These are phyloP conservation scores for Augochlora pura DNA, from an alignment of 1,140 invertebrate species.

Conservation along the genomic window DNA sequence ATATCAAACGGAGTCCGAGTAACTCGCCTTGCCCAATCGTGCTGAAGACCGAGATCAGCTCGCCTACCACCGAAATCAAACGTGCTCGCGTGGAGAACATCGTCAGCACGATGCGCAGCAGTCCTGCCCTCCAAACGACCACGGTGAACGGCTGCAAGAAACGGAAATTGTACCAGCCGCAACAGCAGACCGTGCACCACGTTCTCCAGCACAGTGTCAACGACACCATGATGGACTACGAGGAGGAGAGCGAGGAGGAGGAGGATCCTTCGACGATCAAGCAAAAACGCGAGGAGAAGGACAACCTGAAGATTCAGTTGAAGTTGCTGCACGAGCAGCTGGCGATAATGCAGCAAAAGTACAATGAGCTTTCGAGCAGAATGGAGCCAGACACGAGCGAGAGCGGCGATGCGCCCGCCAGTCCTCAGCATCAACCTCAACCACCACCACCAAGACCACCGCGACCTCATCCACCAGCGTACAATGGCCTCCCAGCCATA, in stretches of 20 bases:
- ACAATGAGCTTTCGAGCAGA: slow-evolving; percentile 90
- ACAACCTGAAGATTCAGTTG: slow-evolving; percentile 91
- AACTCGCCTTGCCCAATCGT: slow-evolving; percentile 76
- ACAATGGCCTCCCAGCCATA: slow-evolving; percentile 80
- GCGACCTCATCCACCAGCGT: slow-evolving; percentile 80
- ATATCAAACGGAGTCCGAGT: slow-evolving; percentile 77
- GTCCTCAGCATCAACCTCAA: slow-evolving; percentile 76
- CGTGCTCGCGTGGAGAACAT: slow-evolving; percentile 96
- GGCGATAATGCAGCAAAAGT: slow-evolving; percentile 94
- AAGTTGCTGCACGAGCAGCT: slow-evolving; percentile 93
- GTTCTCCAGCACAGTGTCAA: slow-evolving; percentile 82
- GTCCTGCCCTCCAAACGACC: slow-evolving; percentile 85
- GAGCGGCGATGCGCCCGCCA: slow-evolving; percentile 85
- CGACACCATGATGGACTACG: slow-evolving; percentile 86
- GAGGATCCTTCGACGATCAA: slow-evolving; percentile 87
- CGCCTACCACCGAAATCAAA: slow-evolving; percentile 87
- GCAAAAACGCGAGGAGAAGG: slow-evolving; percentile 91
- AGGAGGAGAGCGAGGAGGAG: slow-evolving; percentile 88
- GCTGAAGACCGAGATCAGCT: slow-evolving; percentile 74
- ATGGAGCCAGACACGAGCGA: slow-evolving; percentile 88
- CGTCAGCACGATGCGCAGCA: slow-evolving; percentile 93
- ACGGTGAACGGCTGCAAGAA: slow-evolving; percentile 96
- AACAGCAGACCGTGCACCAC: slow-evolving; percentile 87
- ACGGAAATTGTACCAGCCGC: slow-evolving; percentile 97
- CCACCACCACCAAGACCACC: slow-evolving; percentile 81